phyloP scores from a whole-genome alignment of 2,888 invertebrate genomes.

The Macropis europaea region DNA sequence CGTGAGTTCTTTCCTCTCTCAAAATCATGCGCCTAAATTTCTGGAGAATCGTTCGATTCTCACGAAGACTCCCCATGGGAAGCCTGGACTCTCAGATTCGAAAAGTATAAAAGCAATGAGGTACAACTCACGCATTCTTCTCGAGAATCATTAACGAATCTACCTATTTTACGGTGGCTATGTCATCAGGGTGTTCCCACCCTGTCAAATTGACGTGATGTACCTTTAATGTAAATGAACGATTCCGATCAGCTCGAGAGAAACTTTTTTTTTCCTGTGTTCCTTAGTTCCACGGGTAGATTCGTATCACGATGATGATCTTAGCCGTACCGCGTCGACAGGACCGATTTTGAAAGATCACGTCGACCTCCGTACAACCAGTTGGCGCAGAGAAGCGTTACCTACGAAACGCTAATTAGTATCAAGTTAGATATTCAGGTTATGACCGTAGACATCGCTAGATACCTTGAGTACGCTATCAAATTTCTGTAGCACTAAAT shows the following conservation, averaged over 20 bases:
- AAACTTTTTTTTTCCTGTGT: constrained; percentile 8
- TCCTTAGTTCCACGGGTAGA: constrained; percentile 36
- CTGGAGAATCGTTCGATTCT: no score
- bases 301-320: constrained; percentile 35
- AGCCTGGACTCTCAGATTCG: no score
- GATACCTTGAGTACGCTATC: constrained; percentile 65
- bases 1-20: constrained; percentile 13
- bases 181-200: no score
- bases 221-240: no score
- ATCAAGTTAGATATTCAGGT: constrained; percentile 63
- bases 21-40: no score
- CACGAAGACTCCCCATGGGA: no score
- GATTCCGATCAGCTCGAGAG: constrained; percentile 7
- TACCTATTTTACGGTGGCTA: constrained; percentile 15
- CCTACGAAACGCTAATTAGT: constrained; percentile 60
- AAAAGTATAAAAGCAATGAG: no score
- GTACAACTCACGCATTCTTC: constrained; percentile 13
- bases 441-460: constrained; percentile 61
- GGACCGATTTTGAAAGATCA: constrained; percentile 27
- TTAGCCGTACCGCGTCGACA: constrained; percentile 37
- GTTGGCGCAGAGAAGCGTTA: constrained; percentile 37
- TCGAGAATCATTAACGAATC: constrained; percentile 34
- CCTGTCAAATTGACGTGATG: no score
- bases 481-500: constrained; percentile 55
- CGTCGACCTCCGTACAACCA: constrained; percentile 14